These are phyloP conservation scores for Chloroclysta siterata DNA, from an alignment of 2,888 invertebrate genomes.

Conservation along the genomic window DNA sequence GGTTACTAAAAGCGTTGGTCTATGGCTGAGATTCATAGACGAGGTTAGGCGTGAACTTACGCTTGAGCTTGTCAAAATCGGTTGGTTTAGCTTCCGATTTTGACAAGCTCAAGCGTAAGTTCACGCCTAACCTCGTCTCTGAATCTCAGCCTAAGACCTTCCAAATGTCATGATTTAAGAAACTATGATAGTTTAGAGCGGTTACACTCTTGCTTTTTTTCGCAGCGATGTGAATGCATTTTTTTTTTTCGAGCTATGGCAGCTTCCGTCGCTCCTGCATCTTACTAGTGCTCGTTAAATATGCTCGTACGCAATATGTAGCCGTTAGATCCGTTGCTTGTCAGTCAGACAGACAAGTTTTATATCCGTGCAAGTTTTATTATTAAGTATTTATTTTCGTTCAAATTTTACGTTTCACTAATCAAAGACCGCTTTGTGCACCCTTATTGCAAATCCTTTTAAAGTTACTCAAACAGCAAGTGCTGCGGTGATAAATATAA, in stretches of 20 bases:
- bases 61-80: no score
- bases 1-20: background rate
- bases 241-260: background rate
- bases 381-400: conserved; percentile 33
- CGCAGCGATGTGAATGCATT: background rate
- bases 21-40: no score
- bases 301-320: no score
- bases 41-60: no score
- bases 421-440: conserved; percentile 44
- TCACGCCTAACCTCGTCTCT: no score
- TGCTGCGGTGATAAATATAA: conserved; percentile 37
- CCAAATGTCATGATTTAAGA: no score
- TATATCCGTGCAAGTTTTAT: background rate
- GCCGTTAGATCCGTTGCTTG: background rate
- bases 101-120: no score
- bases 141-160: no score
- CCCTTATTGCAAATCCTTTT: conserved; percentile 41
- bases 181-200: no score
- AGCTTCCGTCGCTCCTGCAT: no score
- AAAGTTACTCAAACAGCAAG: conserved; percentile 36
- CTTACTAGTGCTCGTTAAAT: no score
- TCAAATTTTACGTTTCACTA: conserved; percentile 61
- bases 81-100: no score
- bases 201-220: background rate
- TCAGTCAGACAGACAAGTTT: background rate